Evolutionary conservation across 2,888 invertebrate species (phyloP).

Genomic region (Pantelozetes paolii): DNA sequence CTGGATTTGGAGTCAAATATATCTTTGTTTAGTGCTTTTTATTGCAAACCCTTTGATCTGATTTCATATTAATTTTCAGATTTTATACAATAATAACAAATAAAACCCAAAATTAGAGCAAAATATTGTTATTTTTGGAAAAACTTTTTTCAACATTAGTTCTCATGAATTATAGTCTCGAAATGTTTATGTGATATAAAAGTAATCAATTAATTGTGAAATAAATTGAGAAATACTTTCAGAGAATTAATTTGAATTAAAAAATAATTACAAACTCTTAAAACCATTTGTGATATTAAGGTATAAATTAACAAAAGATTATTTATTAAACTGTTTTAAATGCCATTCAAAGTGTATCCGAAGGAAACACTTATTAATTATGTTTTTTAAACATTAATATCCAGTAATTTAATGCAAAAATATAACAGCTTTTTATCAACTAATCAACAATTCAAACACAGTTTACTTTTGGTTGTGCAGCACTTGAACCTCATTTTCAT

Average conservation of each 20-base stretch:
- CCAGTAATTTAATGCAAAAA: neutral
- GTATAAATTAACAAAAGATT: neutral
- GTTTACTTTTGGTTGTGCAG: neutral
- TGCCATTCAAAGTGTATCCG: neutral
- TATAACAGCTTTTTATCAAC: neutral
- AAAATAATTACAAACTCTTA: neutral
- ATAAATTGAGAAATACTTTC: neutral
- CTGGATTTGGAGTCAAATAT: neutral
- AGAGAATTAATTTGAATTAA: conserved; percentile 5
- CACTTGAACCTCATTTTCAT: neutral
- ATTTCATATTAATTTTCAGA: neutral
- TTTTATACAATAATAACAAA: neutral
- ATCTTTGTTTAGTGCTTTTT: neutral
- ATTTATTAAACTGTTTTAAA: neutral
- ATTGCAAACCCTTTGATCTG: neutral
- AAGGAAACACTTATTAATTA: conserved; percentile 10
- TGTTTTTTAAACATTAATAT: neutral
- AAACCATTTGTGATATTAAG: neutral
- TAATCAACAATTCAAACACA: neutral
- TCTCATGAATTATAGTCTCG: neutral
- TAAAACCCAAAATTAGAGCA: neutral
- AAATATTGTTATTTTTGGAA: neutral
- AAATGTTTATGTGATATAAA: neutral
- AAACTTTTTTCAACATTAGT: neutral
- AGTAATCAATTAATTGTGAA: neutral